Base-by-base conservation (phyloP, 1,140 invertebrate species). In the Lanistes nyassanus region DNA sequence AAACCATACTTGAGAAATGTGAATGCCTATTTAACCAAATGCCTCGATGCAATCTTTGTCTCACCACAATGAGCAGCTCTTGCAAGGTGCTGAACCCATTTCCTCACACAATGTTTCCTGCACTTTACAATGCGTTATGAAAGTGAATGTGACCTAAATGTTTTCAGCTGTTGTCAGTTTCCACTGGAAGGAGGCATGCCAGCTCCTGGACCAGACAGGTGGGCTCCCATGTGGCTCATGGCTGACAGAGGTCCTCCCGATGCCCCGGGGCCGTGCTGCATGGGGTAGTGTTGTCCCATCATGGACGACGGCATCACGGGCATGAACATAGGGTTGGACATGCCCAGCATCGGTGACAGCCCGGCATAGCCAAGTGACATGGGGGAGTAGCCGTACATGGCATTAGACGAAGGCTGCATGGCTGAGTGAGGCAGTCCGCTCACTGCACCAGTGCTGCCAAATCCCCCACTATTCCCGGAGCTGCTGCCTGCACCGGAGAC, bases 201-300 rank as follows among this genome's bases (percentile, higher is more conserved):
- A 6, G 70, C 19, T 26, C 55, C 70, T 26, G 70, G 34, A 3
- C 31, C 70, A 0, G 70, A 39, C 55, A 72, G 55, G 55, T 72
- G 70, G 19, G 70, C 56, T 53, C 70, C 70, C 70, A 72, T 72
- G 56, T 72, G 70, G 2, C 70, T 55, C 70, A 72, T 72, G 56
- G 70, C 70, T 21, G 70, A 72, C 5, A 72, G 70, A 3, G 70
- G 70, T 23, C 55, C 70, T 26, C 51, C 26, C 11, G 34, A 4
- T 29, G 36, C 26, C 19, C 26, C 31, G 13, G 36, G 56, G 23
- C 51, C 19, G 21, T 34, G 70, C 70, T 72, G 70, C 70, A 72
- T 72, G 70, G 70, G 56, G 23, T 72, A 72, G 70, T 72, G 70
- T 55, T 72, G 66, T 34, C 67, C 67, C 68, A 76, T 76, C 68